A percentile compares a stretch with the other conserved stretches of the same genome.
phyloP scores from a whole-genome alignment of 1,140 invertebrate genomes.

The Pseudomyrmex cubaensis region DNA sequence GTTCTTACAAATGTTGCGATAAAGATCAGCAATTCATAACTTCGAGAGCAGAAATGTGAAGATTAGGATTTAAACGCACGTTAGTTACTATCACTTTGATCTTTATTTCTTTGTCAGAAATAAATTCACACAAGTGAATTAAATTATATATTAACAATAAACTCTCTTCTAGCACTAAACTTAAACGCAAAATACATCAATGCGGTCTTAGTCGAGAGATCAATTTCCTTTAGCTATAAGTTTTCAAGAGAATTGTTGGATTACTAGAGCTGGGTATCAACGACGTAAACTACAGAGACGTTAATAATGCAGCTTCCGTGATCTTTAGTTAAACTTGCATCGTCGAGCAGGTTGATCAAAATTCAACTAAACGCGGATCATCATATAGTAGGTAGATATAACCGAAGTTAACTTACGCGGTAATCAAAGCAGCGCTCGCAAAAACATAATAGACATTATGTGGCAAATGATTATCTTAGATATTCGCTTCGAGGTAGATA shows the following conservation, averaged over 20 bases:
- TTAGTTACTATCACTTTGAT: neutral
- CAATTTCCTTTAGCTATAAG: neutral
- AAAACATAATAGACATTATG: conserved; percentile 37
- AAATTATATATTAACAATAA: conserved; percentile 1
- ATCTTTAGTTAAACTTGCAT: conserved; percentile 42
- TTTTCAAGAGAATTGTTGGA: neutral
- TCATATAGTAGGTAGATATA: conserved; percentile 7
- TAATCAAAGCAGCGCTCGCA: conserved; percentile 17
- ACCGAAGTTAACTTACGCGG: conserved; percentile 21
- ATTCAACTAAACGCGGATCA: conserved; percentile 49
- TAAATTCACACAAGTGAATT: neutral
- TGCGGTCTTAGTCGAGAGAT: neutral
- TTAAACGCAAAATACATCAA: neutral
- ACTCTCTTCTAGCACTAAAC: neutral
- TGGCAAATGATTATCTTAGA: conserved; percentile 40
- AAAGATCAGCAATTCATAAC: neutral
- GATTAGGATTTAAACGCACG: neutral
- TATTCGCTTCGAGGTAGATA: conserved; percentile 20
- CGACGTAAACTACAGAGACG: neutral
- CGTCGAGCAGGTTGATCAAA: conserved; percentile 29
- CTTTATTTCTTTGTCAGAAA: neutral
- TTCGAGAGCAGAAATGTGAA: neutral
- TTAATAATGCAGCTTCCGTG: neutral
- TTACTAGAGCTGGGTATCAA: neutral
- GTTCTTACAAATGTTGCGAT: neutral